Evolutionary conservation across 2,797 vertebrate genomes (phyloP), one percentile per base, ranked within the genome.

Genomic region (Sebastes wilsoni): DNA sequence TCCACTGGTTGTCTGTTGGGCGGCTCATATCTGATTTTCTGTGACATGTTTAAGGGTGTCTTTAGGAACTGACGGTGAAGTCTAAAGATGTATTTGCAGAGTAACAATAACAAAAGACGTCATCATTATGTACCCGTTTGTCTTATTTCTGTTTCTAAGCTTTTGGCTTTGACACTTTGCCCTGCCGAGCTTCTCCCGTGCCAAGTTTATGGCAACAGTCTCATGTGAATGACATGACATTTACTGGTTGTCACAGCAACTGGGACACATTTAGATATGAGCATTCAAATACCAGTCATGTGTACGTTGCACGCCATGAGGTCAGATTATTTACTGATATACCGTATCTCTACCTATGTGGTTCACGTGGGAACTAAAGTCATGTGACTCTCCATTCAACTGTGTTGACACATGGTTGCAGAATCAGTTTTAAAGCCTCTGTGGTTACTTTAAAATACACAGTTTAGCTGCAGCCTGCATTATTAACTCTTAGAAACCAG

Each of bases 241-340:
- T 77, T 55, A 54, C 36, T 68, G 71, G 32, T 73, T 74, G 72
- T 85, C 75, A 61, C 30, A 70, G 72, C 66, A 70, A 73, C 60
- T 0, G 6, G 6, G 69, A 72, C 67, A 78, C 10, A 78, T 82
- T 84, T 75, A 75, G 85, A 80, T 27, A 6, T n/a, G 23, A 59
- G 42, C 23, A 36, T 58, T 66, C n/a, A 76, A 55, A 55, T 75
- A 16, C 34, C 79, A 1, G 67, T 76, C 75, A 34, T 79, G 74
- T 80, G 76, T 64, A 71, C 42, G 66, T 55, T 68, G 69, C 72
- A 76, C 82, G 34, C 36, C 80, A 49, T 8, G 25, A 60, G 74
- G 60, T 46, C 38, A 64, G 60, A 61, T 77, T 69, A 42, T 73
- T 28, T 72, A 46, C 66, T 32, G 42, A 78, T 67, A 8, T 52